Conservation (phyloP, 1,140 invertebrate genomes). For the Drosophila kanapiae region DNA sequence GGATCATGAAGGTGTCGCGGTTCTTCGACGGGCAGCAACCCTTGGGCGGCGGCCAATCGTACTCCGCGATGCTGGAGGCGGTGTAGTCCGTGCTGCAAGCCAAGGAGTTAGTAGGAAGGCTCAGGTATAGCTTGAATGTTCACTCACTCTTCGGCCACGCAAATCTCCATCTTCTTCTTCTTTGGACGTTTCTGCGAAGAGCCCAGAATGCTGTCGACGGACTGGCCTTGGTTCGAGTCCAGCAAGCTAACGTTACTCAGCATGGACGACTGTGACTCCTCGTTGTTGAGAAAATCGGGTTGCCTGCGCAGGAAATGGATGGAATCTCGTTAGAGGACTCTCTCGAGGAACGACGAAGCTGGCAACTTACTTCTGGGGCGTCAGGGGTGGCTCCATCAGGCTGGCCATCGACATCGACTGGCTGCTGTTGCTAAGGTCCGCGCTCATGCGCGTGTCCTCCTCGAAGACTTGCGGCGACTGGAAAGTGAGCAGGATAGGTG, state of each 20-base stretch:
- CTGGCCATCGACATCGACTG: conserved; percentile 86
- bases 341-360: neutral
- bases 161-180: conserved; percentile 90
- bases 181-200: conserved; percentile 86
- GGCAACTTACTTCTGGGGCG: conserved; percentile 68
- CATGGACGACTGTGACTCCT: conserved; percentile 92
- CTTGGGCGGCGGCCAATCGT: conserved; percentile 93
- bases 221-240: conserved; percentile 74
- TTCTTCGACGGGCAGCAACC: conserved; percentile 87
- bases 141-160: conserved; percentile 88
- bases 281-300: conserved; percentile 88
- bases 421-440: conserved; percentile 87
- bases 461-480: conserved; percentile 89
- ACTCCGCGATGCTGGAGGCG: conserved; percentile 96
- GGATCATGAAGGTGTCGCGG: conserved; percentile 92
- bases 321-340: neutral
- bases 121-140: too few relatives aligned
- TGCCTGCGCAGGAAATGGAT: conserved; percentile 42
- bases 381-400: conserved; percentile 73
- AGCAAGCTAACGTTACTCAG: conserved; percentile 87
- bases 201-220: conserved; percentile 57
- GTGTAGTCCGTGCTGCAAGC: conserved; percentile 88
- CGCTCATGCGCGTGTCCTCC: conserved; percentile 95
- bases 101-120: neutral
- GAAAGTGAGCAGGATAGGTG: conserved; percentile 3